These are phyloP conservation scores for Umimayanthus chanpuru DNA, from an alignment of 92 coral and sea anemone genomes.

Conservation along the genomic window DNA sequence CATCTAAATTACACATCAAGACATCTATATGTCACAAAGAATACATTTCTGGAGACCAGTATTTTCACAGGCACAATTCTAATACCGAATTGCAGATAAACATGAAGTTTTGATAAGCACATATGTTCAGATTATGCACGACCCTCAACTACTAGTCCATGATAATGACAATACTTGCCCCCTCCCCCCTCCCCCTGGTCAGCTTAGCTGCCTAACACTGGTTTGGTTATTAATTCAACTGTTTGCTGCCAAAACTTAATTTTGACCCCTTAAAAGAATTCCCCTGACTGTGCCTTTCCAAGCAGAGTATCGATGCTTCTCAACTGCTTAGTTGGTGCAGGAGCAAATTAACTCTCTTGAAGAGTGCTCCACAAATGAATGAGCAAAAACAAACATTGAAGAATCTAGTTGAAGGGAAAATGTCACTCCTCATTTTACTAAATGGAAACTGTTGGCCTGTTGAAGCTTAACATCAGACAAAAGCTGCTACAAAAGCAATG, in stretches of 20 bases:
- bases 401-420: too few relatives aligned
- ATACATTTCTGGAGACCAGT: neutral
- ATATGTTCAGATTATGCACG: constrained; percentile 34
- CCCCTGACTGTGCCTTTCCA: neutral
- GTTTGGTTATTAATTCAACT: neutral
- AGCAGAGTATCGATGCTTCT: neutral
- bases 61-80: neutral
- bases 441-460: neutral
- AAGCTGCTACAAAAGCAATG: too few relatives aligned
- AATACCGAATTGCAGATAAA: neutral
- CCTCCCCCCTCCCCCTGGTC: neutral
- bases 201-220: neutral
- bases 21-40: neutral
- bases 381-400: neutral
- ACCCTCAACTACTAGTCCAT: constrained; percentile 26
- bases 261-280: neutral
- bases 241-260: neutral
- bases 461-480: neutral
- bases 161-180: neutral
- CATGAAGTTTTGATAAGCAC: constrained; percentile 4
- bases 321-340: neutral
- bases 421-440: neutral
- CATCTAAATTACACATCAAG: neutral
- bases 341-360: neutral
- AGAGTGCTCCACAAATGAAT: too few relatives aligned